Base-by-base conservation (phyloP, 2,113 vertebrate genomes). In the Tachuris rubrigastra region DNA sequence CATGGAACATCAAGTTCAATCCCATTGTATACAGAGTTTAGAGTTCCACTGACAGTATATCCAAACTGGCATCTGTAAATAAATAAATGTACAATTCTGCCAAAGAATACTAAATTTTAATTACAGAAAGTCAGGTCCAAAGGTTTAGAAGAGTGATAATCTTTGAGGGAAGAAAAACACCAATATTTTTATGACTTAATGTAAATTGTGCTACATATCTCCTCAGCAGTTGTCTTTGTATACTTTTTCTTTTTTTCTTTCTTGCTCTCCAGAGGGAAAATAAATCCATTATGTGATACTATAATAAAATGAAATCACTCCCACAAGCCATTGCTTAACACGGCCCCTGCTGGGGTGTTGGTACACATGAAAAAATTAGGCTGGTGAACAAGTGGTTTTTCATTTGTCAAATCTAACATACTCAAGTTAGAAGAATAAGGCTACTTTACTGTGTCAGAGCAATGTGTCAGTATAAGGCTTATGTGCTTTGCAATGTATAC, bases 251-350 rank as follows among this genome's bases (percentile, higher is more conserved):
- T 33, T 56, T 89, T 87, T 77, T 13, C 37, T 80, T 76, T 73
- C 30, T 86, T 77, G 30, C 4, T 77, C 52, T 94, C 14, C 1
- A 19, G 42, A 73, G 24, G 14, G 31, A 84, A 88, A 77, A 90
- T 66, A 83, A 84, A 93, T 91, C 84, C 44, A 17, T 81, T 85
- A 65, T 39, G 4, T 68, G 21, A 33, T 82, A 78, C 76, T 81
- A 52, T 18, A 39, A 84, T 71, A 78, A 92, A 81, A 52, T 6
- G 5, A 77, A 71, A 78, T 84, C 2, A 0, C 7, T 88, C 16
- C 42, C 42, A 69, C 35, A 44, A 85, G 8, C 10, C 4, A 7
- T 20, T n/a, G 19, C 28, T 85, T 84, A 74, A 82, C 37, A 8
- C 1, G 1, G 53, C 84, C 41, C 19, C 65, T 74, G 30, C 11